Evolutionary conservation across 2,888 invertebrate genomes (phyloP), one percentile per base, ranked within the genome.

Genomic region (Andricus curvator): DNA sequence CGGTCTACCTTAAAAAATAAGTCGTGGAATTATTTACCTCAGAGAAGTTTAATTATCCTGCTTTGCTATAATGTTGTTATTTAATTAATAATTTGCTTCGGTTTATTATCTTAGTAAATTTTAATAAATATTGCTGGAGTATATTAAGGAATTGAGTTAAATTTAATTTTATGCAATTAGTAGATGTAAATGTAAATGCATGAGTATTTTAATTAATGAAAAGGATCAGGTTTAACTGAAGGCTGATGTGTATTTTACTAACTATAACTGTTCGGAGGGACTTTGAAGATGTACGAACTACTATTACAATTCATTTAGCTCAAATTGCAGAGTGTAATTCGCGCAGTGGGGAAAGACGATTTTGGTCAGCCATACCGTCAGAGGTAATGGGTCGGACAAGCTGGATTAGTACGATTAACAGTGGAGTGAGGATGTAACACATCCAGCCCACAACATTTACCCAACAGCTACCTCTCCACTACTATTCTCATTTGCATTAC

Each of bases 311-410:
- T 77, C 29, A 66, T 56, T 77, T 51, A 70, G 29, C 70, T 51
- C 20, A 70, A 70, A 70, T 70, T 70, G 70, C 51, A 33, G 8
- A 70, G 70, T 70, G 70, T 70, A 70, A 70, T 70, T 70, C 20
- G 70, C 20, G 70, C 51, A 44, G 17, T 70, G 70, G 70, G 70
- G 44, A 70, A 48, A 70, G 70, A 70, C 25, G 48, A 70, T 70
- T 70, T 70, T 70, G 70, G 56, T 56, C n/a, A 56, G 56, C 9
- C 56, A 2, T n/a, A 56, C n/a, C 56, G 56, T 56, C n/a, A 56
- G 56, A 56, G 70, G 70, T 70, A 70, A 70, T 70, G 70, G 70
- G 48, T 48, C 17, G 70, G 48, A 70, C 70, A 70, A 70, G 48
- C 70, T 70, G 70, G 70, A 48, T 68, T 68, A 68, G 48, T 2